Evolutionary conservation across 2,113 vertebrate species (phyloP), one percentile per base, ranked within the genome.

Genomic region (Procavia capensis): DNA sequence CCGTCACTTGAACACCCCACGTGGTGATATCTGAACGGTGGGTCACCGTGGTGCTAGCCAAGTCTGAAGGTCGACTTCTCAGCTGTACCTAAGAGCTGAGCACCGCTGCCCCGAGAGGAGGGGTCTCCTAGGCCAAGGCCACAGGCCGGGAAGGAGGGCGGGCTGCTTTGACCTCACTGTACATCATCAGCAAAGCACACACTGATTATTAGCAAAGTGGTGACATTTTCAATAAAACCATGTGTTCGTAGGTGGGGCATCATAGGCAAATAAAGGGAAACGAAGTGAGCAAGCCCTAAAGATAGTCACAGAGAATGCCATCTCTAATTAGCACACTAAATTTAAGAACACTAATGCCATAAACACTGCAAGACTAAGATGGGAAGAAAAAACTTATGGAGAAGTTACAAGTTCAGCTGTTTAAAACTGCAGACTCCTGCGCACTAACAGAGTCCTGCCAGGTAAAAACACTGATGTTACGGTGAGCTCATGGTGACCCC

Each of bases 191-290:
- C 17, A 91, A 34, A 92, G 19, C 88, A 74, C 89, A 79, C 31
- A 90, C 19, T 78, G 57, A 41, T 54, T 41, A 89, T 50, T 70
- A 75, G 63, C 45, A 85, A 76, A 84, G 24, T 47, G 85, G 25
- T 64, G 64, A 91, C 29, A 91, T 78, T 82, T 70, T 88, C 27
- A 90, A 45, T 72, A 79, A 82, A 82, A 83, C 2, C n/a, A 47
- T 57, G 6, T 79, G 7, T 45, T 39, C 76, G 4, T 54, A 63
- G 27, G 20, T 66, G 24, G 34, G 31, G 41, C 22, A 59, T n/a
- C 25, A 9, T 6, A 75, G 20, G 36, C 24, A 45, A 75, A 63
- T 39, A 39, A 68, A 64, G 29, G n/a, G 1, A 76, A 59, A 41
- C 10, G 29, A 85, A 66, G 2, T 13, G 27, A 76, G 27, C 3